Evolutionary conservation across 2,797 vertebrate genomes (phyloP).

Genomic region (Masticophis lateralis): DNA sequence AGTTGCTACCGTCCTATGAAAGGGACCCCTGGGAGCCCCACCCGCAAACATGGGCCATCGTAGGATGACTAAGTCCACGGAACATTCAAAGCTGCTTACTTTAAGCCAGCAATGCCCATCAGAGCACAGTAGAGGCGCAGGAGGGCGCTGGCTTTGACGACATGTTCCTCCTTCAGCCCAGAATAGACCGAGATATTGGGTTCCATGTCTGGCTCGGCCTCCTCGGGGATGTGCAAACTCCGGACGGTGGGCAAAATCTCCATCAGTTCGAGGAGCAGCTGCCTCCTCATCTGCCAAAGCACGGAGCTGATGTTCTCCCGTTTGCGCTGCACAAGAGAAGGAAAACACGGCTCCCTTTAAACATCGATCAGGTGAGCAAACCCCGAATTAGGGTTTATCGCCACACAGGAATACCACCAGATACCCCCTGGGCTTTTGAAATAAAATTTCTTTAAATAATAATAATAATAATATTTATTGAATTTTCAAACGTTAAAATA

Average conservation of each 20-base stretch:
- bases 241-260: constrained; percentile 92
- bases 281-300: constrained; percentile 96
- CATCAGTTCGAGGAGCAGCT: constrained; percentile 93
- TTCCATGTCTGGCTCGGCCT: constrained; percentile 76
- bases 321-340: constrained; percentile 79
- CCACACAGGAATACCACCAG: not conserved
- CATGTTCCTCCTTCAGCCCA: constrained; percentile 91
- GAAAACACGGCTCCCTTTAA: not conserved
- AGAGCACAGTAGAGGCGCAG: constrained; percentile 93
- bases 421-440: not conserved
- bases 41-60: not conserved
- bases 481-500: too few relatives aligned
- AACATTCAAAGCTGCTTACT: constrained; percentile 70
- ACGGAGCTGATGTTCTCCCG: constrained; percentile 90
- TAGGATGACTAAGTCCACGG: not conserved
- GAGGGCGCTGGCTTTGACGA: constrained; percentile 95
- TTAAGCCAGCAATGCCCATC: constrained; percentile 97
- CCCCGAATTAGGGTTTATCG: not conserved
- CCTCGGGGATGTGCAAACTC: constrained; percentile 83
- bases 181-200: constrained; percentile 82
- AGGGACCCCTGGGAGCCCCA: not conserved
- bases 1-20: too few relatives aligned
- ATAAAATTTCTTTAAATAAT: too few relatives aligned
- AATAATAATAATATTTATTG: too few relatives aligned
- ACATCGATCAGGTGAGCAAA: not conserved